phyloP scores from a whole-genome alignment of 2,888 invertebrate species.

The Agrotis ipsilon region DNA sequence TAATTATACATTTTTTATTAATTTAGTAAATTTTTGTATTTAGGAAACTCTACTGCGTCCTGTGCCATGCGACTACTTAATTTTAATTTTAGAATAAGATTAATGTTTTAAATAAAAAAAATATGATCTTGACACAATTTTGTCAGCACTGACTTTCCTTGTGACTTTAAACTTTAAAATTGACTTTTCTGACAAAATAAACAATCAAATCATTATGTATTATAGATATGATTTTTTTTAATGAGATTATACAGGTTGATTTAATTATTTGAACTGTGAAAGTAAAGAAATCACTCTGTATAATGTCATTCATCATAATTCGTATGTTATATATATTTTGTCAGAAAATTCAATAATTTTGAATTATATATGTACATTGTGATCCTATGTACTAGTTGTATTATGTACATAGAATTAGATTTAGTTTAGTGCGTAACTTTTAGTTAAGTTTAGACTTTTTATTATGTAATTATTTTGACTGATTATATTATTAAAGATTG shows the following conservation, averaged over 20 bases:
- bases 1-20: constrained; percentile 34
- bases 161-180: constrained; percentile 13
- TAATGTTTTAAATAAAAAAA: constrained; percentile 11
- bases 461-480: constrained; percentile 38
- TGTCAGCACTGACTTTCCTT: constrained; percentile 51
- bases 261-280: not conserved
- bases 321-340: not conserved
- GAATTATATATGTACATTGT: constrained; percentile 48
- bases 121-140: constrained; percentile 23
- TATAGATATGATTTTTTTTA: not conserved
- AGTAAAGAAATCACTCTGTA: not conserved
- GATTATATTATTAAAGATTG: constrained; percentile 33
- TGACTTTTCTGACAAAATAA: constrained; percentile 11
- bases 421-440: constrained; percentile 29
- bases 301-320: no score
- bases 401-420: constrained; percentile 46
- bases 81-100: constrained; percentile 34
- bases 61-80: constrained; percentile 54
- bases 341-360: constrained; percentile 21
- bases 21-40: constrained; percentile 30
- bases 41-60: constrained; percentile 31
- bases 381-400: constrained; percentile 48
- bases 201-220: not conserved
- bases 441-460: constrained; percentile 25
- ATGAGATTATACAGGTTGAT: not conserved